Conservation (phyloP, 2,113 vertebrate genomes). For the Electrona antarctica region DNA sequence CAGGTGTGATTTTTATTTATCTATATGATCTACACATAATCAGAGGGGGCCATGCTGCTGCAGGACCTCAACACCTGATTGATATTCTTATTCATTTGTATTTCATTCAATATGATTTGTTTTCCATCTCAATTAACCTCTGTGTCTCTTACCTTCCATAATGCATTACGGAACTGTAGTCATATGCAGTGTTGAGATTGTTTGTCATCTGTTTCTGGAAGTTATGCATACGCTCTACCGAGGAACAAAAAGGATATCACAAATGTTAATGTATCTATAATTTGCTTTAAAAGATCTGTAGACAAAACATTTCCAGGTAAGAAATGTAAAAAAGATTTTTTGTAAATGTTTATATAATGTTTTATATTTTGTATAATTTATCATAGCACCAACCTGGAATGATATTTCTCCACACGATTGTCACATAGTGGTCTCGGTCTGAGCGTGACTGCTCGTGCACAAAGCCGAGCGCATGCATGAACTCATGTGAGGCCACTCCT, state of each 20-base stretch:
- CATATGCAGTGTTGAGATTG: constrained; percentile 80
- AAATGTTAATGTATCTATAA: not conserved
- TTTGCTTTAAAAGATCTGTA: too few relatives aligned
- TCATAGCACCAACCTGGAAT: constrained; percentile 64
- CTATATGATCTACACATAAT: too few relatives aligned
- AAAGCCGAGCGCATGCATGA: constrained; percentile 86
- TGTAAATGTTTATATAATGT: not conserved
- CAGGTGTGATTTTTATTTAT: too few relatives aligned
- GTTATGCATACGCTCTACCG: constrained; percentile 73
- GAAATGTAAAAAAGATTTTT: not conserved
- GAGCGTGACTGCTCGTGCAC: constrained; percentile 87
- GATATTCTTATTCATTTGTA: too few relatives aligned
- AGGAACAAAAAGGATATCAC: constrained; percentile 6
- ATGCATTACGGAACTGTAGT: constrained; percentile 83
- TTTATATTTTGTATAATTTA: not conserved
- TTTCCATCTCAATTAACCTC: too few relatives aligned
- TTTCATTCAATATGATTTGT: too few relatives aligned
- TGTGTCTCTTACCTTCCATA: constrained; percentile 74
- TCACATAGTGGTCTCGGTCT: constrained; percentile 82
- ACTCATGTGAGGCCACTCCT: constrained; percentile 84
- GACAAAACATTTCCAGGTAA: not conserved
- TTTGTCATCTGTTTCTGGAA: constrained; percentile 79
- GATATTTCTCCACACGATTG: constrained; percentile 86
- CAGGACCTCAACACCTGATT: too few relatives aligned
- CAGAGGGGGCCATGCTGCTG: too few relatives aligned